Base-by-base conservation (phyloP, 2,888 invertebrate genomes). In the Danaus chrysippus region DNA sequence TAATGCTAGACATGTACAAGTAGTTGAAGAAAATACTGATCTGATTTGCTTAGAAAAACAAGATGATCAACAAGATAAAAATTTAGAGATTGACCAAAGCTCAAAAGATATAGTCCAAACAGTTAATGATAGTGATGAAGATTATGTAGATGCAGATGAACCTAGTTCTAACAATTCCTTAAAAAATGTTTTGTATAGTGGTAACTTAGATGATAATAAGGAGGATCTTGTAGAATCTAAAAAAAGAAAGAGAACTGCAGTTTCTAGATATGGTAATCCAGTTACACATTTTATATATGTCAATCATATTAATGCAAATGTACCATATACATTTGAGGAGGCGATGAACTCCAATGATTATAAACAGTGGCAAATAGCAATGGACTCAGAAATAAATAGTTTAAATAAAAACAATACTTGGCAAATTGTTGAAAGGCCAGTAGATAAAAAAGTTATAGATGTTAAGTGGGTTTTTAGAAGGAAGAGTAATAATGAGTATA, bases 401-500 rank as follows among this genome's bases (percentile, higher is more conserved):
- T 60, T 77, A 61, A 10, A n/a, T n/a, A n/a, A n/a, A n/a, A n/a
- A n/a, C n/a, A n/a, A n/a, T n/a, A n/a, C n/a, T n/a, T n/a, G n/a
- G 42, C 60, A 67, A 68, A n/a, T 77, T 61, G 71, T 74, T 53
- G 67, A 71, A 8, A 66, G 58, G 44, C 76, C 75, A 54, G 59
- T 70, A 66, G 66, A 70, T 61, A 70, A 74, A 71, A 42, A 73
- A 5, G 62, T 73, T 15, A 69, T 79, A 44, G 74, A 75, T 70
- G 71, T 71, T 1, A 76, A 73, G 56, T 77, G 76, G 75, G 59
- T 76, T 11, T 78, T 57, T 60, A 76, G 56, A 65, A 76, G 34
- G 63, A 74, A 79, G 68, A 64, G 34, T 52, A 60, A 74, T 56
- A 42, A 42, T 42, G 42, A 42, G 10, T 9, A 42, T 42, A 42